phyloP scores from a whole-genome alignment of 1,140 invertebrate species.

The Hesperophylax magnus region DNA sequence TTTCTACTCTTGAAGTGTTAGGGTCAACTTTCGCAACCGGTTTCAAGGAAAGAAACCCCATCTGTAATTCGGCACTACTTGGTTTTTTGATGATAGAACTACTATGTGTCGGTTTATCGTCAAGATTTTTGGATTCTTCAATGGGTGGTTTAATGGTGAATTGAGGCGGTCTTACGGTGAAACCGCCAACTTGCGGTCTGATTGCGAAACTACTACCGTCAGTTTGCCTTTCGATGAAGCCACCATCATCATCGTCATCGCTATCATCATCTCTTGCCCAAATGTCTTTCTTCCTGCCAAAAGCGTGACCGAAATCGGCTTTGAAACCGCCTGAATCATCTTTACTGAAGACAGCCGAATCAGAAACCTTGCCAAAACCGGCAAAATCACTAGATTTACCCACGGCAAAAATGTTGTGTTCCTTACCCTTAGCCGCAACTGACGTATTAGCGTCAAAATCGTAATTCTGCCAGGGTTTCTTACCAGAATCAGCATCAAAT shows the following conservation, averaged over 20 bases:
- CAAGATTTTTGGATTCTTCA: neutral
- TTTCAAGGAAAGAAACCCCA: conserved; percentile 29
- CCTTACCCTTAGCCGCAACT: neutral
- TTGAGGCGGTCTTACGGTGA: neutral
- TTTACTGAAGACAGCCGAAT: no score
- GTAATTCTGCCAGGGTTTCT: neutral
- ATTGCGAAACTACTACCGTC: neutral
- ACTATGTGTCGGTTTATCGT: neutral
- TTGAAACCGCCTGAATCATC: neutral
- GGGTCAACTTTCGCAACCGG: neutral
- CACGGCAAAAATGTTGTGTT: neutral
- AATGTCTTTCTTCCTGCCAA: conserved; percentile 20
- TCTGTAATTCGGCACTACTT: conserved; percentile 6
- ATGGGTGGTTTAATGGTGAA: neutral
- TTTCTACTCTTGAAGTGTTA: neutral
- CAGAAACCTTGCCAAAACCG: no score
- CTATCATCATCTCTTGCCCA: neutral
- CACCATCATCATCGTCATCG: neutral
- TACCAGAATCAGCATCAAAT: no score
- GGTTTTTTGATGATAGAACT: neutral
- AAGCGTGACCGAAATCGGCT: conserved; percentile 6
- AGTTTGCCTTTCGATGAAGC: neutral
- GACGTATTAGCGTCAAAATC: neutral
- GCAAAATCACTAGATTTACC: no score
- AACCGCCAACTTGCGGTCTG: neutral